Evolutionary conservation across 2,797 vertebrate species (phyloP), one percentile per base, ranked within the genome.

Genomic region (Trachops cirrhosus): DNA sequence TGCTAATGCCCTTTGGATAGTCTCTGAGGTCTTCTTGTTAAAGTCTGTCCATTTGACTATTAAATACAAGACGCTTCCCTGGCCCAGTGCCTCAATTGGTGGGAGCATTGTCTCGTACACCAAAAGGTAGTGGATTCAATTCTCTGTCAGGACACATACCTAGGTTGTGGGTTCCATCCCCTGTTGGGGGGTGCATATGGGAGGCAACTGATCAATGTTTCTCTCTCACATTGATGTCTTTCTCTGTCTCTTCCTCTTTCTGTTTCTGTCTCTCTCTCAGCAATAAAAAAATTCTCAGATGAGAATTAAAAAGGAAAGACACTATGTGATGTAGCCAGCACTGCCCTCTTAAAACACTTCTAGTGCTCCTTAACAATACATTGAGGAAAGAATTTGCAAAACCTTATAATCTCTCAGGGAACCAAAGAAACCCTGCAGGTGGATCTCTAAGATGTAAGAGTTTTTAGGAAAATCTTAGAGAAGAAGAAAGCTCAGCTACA

Each of bases 351-450:
- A 24, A 37, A 96, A 22, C 15, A 91, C 39, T 90, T 22, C 7
- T 11, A 29, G n/a, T 93, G 52, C 41, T 94, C 83, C 70, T 86
- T 91, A 67, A 86, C 88, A 87, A 54, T 44, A 39, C 14, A 39
- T 3, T 52, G 34, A 89, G 59, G 74, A 67, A 67, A 89, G 22
- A 95, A 80, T 93, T 96, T 93, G 16, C 41, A 85, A 94, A 95
- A 82, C 46, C 9, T 89, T 84, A 54, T 59, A 59, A 59, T 95
- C 29, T 29, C 67, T 85, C 15, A 22, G 32, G 64, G 12, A 62
- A 80, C 48, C 39, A 12, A 95, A 93, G 83, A 89, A 92, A 74
- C 26, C 18, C 62, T 88, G 32, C 8, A 93, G 78, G 52, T 91
- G 41, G 86, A 88, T 16, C 62, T 89, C 87, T 85, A 57, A 96